Conservation (phyloP, 37 sponge, comb jelly and placozoan species). For the Beroe ovata region DNA sequence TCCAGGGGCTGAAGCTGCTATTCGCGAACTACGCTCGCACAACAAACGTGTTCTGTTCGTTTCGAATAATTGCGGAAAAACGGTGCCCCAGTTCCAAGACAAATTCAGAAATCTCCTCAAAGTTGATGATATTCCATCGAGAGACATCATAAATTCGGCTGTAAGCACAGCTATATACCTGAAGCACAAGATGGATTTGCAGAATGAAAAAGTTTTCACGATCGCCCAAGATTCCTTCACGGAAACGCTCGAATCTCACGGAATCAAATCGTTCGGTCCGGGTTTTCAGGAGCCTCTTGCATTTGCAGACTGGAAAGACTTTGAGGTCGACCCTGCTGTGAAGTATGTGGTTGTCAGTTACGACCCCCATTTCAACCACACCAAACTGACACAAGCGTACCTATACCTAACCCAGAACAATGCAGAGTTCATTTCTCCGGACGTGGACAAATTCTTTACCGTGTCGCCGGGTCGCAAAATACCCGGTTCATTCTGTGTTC, state of each 20-base stretch:
- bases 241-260: neutral
- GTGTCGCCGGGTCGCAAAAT: neutral
- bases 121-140: neutral
- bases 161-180: conserved; percentile 45
- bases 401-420: conserved; percentile 33
- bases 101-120: neutral
- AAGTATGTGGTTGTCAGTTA: conserved; percentile 43
- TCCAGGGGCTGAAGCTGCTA: neutral
- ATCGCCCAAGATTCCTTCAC: conserved; percentile 40
- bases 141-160: conserved; percentile 11
- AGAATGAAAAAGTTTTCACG: conserved; percentile 25
- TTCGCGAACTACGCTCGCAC: neutral
- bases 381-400: conserved; percentile 55
- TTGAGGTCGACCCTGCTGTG: conserved; percentile 32
- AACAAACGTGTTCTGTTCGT: conserved; percentile 44
- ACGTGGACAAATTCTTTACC: conserved; percentile 18
- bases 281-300: neutral
- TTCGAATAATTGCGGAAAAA: conserved; percentile 39
- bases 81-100: neutral
- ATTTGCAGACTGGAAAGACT: neutral
- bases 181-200: conserved; percentile 32
- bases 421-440: conserved; percentile 30
- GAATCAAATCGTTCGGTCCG: neutral
- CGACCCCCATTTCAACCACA: neutral
- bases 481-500: conserved; percentile 28